Conservation (phyloP, 2,113 vertebrate species). For the Ornithorhynchus anatinus region DNA sequence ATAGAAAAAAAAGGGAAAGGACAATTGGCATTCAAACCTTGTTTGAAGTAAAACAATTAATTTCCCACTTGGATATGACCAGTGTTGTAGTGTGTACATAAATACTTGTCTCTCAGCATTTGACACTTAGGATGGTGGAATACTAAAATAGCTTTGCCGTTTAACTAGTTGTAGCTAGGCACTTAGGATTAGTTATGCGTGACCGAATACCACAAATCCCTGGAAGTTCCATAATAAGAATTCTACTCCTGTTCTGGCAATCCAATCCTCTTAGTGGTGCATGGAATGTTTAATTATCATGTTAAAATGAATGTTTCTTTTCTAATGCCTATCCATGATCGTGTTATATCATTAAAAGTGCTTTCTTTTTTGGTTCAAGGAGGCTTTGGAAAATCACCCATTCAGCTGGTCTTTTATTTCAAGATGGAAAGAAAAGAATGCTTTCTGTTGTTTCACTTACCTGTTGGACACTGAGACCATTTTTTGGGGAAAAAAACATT, state of each 20-base stretch:
- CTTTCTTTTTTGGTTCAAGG: no score
- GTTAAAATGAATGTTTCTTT: constrained; percentile 21
- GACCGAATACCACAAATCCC: constrained; percentile 33
- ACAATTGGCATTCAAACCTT: constrained; percentile 50
- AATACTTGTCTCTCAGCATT: constrained; percentile 46
- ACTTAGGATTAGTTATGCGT: constrained; percentile 48
- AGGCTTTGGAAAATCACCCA: no score
- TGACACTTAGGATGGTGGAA: constrained; percentile 27
- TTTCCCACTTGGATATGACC: constrained; percentile 46
- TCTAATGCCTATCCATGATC: neutral
- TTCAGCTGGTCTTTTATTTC: no score
- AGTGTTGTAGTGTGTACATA: constrained; percentile 18
- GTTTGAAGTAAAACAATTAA: constrained; percentile 44
- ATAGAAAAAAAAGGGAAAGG: constrained; percentile 20
- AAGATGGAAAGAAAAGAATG: no score
- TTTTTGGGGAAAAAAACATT: no score
- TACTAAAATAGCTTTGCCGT: constrained; percentile 23
- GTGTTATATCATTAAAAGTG: neutral
- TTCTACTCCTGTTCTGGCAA: constrained; percentile 31
- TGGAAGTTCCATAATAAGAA: constrained; percentile 46
- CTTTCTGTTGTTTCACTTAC: no score
- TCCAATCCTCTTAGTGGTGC: constrained; percentile 22
- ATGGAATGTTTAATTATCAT: constrained; percentile 46
- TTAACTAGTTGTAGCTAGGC: constrained; percentile 18
- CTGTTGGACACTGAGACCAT: no score